A percentile compares a stretch with the other conserved stretches of the same genome.
phyloP scores from a whole-genome alignment of 2,888 invertebrate genomes.

The Itoplectis maculator region DNA sequence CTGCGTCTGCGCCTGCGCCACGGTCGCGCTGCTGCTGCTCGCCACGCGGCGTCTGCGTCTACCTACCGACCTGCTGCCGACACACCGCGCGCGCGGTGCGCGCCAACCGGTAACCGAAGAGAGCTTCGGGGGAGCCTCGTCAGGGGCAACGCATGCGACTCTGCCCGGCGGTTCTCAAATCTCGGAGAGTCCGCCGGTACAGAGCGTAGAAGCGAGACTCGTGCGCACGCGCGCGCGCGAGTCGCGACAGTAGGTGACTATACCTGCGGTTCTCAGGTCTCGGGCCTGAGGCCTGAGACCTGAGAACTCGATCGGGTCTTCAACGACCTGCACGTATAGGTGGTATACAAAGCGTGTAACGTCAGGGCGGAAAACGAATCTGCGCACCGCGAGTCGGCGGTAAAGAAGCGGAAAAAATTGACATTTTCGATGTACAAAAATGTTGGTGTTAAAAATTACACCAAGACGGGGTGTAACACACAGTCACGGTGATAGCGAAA shows the following conservation, averaged over 20 bases:
- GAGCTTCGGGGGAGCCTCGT: constrained; percentile 9
- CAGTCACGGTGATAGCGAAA: no score
- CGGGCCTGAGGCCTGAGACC: not conserved
- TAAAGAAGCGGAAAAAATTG: not conserved
- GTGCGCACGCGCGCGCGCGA: no score
- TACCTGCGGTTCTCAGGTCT: no score
- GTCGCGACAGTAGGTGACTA: constrained; percentile 19
- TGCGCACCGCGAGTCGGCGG: not conserved
- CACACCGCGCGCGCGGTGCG: constrained; percentile 48
- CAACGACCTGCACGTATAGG: not conserved
- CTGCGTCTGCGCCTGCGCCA: no score
- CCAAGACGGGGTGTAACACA: no score
- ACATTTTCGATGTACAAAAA: no score
- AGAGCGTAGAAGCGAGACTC: no score
- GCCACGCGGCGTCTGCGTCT: constrained; percentile 59
- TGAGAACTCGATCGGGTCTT: not conserved
- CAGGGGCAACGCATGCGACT: constrained; percentile 32
- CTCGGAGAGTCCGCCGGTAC: no score
- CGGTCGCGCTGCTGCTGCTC: no score
- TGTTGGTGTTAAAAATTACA: no score
- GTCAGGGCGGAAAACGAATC: not conserved
- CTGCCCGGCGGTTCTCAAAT: constrained; percentile 75
- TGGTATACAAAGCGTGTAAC: not conserved
- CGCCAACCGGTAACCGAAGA: constrained; percentile 40
- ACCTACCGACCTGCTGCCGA: constrained; percentile 75